A percentile compares a stretch with the other conserved stretches of the same genome.
phyloP scores from a whole-genome alignment of 92 coral and sea anemone genomes.

The Actinostola sp. region DNA sequence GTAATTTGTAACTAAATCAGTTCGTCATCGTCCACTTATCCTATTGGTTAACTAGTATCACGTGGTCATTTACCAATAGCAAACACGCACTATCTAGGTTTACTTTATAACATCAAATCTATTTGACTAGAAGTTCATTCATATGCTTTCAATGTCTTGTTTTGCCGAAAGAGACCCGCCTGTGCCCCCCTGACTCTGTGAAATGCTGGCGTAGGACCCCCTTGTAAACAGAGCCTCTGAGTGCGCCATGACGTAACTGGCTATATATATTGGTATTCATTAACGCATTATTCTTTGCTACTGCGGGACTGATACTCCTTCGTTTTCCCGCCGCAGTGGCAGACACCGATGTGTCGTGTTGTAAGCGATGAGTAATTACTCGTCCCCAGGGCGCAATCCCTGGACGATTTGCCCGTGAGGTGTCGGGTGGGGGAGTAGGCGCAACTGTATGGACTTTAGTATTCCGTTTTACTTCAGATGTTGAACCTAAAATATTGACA shows the following conservation, averaged over 20 bases:
- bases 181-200: background rate
- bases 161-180: background rate
- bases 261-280: background rate
- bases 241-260: background rate
- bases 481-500: background rate
- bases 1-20: too few species aligned
- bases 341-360: background rate
- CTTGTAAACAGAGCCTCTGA: conserved; percentile 1
- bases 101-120: background rate
- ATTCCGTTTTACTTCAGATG: conserved; percentile 1
- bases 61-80: too few species aligned
- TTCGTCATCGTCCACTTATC: too few species aligned
- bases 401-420: conserved; percentile 6
- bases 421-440: conserved; percentile 33
- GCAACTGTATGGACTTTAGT: conserved; percentile 12
- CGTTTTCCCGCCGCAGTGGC: background rate
- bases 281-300: conserved; percentile 6
- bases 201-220: conserved; percentile 8
- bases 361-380: conserved; percentile 7
- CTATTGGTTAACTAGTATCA: too few species aligned
- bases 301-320: background rate
- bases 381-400: conserved; percentile 39
- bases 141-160: background rate
- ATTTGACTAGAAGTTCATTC: background rate
- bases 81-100: background rate